Conservation (phyloP, 2,113 vertebrate species). For the Vicugna pacos region DNA sequence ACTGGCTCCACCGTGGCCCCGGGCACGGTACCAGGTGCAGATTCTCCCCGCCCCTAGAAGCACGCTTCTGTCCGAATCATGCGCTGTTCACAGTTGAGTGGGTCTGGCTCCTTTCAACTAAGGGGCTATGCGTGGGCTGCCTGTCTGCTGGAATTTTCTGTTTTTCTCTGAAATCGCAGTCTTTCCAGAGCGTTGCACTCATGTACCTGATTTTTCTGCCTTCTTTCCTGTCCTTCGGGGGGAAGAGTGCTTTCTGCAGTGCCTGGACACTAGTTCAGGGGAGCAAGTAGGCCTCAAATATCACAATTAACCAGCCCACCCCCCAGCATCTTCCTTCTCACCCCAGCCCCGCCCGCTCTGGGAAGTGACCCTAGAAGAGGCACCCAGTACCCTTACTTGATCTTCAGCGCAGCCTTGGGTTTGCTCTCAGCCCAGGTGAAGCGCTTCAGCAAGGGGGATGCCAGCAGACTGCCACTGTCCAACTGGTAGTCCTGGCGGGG, state of each 20-base stretch:
- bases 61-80: neutral
- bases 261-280: neutral
- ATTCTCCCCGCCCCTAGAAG: rapidly evolving
- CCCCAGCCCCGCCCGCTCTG: too few relatives aligned
- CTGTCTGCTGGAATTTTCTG: neutral
- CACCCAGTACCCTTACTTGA: constrained; percentile 51
- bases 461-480: constrained; percentile 91
- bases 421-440: constrained; percentile 89
- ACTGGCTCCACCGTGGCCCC: too few relatives aligned
- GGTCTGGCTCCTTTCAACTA: rapidly evolving
- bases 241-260: neutral
- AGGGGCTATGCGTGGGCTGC: neutral
- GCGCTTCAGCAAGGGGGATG: constrained; percentile 91
- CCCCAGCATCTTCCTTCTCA: neutral
- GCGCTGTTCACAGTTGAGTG: neutral
- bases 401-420: constrained; percentile 75
- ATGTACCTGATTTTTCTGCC: neutral
- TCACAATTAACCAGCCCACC: neutral
- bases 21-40: rapidly evolving
- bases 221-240: neutral
- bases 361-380: rapidly evolving
- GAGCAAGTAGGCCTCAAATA: neutral
- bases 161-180: neutral
- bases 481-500: constrained; percentile 89
- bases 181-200: neutral